These are phyloP conservation scores for Ernsta delagoae DNA, from an alignment of 2,888 invertebrate species.

Conservation along the genomic window DNA sequence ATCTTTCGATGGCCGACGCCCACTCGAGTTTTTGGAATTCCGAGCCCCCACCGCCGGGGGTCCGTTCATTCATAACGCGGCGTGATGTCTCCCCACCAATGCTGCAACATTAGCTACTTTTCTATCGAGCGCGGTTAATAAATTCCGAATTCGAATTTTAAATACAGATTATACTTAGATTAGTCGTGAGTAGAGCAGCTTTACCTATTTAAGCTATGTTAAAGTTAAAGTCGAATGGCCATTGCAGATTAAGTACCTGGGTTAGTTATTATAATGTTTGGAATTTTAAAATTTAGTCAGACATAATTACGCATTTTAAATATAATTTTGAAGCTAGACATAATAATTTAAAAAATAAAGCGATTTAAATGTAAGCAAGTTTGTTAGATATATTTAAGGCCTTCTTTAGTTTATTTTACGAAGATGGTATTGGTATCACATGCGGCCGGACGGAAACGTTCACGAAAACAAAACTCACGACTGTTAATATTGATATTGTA, in stretches of 20 bases:
- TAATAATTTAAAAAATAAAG: neutral
- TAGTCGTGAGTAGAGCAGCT: too few species aligned
- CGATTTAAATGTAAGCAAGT: too few species aligned
- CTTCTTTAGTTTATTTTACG: slow-evolving; percentile 46
- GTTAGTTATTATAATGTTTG: too few species aligned
- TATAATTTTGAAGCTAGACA: too few species aligned
- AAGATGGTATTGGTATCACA: slow-evolving; percentile 47
- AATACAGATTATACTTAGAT: too few species aligned
- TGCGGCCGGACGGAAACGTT: slow-evolving; percentile 66
- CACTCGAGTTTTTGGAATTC: slow-evolving; percentile 82
- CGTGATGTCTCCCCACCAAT: slow-evolving; percentile 46
- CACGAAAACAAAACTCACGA: slow-evolving; percentile 67
- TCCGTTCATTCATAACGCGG: slow-evolving; percentile 80
- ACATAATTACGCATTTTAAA: too few species aligned
- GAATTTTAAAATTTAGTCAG: too few species aligned
- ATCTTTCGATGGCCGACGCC: slow-evolving; percentile 50
- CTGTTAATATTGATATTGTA: slow-evolving; percentile 59
- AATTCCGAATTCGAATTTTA: too few species aligned
- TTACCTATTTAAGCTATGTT: too few species aligned
- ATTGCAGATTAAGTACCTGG: too few species aligned
- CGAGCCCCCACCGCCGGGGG: slow-evolving; percentile 60
- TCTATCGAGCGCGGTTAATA: neutral
- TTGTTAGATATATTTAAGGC: too few species aligned
- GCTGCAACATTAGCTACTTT: slow-evolving; percentile 12
- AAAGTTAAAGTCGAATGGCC: too few species aligned